Evolutionary conservation across 1,140 invertebrate genomes (phyloP), one percentile per base, ranked within the genome.

Genomic region (Archivesica marissinica): DNA sequence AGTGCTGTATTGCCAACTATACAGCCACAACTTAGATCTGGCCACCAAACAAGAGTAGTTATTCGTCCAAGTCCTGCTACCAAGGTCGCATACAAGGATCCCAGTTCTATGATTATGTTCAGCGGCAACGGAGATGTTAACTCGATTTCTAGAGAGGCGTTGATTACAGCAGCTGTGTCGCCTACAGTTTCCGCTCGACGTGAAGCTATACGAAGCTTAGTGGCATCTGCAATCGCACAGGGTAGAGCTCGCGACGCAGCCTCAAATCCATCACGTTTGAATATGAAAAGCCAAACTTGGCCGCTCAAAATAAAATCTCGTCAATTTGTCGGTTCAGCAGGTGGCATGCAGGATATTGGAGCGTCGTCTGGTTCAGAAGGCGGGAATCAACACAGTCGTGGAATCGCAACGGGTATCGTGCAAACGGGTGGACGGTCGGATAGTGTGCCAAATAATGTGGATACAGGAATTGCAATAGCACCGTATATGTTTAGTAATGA

Each of bases 401-500:
- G 7, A 20, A 11, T 47, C 7, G 44, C 44, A 11, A 7, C 7
- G 20, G 44, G 20, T 47, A 7, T 47, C 20, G 44, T 20, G 44
- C 44, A 47, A 47, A 47, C 44, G 25, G 28, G 56, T 20, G 23
- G 25, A 2, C 9, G 17, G 6, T 70, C 66, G 7, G 11, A 11
- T 3, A 59, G 6, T 6, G n/a, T 15, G 4, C 11, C 3, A 6
- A 47, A 47, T 41, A n/a, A 44, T 7, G 2, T 25, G n/a, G n/a
- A 30, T 13, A 30, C 28, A 1, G 64, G 20, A 7, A 39, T 52
- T 25, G 20, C 3, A 23, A 1, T 64, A 2, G 30, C 61, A 9
- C 78, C 59, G n/a, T 81, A 61, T 35, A 44, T 81, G 28, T 66
- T 64, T 15, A 66, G 78, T 28, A 81, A 81, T 44, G 64, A 81